Conservation (phyloP, 2,113 vertebrate species). For the Caloenas nicobarica region DNA sequence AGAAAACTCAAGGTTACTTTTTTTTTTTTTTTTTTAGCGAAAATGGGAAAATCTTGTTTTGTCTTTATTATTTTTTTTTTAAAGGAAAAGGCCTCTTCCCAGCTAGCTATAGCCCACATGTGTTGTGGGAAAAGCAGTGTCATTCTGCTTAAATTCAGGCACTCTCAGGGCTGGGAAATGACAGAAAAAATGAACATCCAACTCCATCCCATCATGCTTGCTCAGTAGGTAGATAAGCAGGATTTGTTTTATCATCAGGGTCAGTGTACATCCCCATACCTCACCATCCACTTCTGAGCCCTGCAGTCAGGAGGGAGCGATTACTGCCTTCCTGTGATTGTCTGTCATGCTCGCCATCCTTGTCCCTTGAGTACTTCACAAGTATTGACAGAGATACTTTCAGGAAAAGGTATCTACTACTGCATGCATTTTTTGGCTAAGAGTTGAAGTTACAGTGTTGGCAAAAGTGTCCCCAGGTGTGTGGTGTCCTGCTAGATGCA, state of each 20-base stretch:
- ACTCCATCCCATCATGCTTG: background rate
- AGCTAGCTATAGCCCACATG: background rate
- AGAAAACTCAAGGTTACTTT: background rate
- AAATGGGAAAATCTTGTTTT: background rate
- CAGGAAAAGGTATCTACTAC: background rate
- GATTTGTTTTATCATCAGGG: background rate
- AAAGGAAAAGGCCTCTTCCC: background rate
- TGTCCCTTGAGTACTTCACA: background rate
- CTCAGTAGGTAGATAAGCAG: background rate
- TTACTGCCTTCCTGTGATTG: background rate
- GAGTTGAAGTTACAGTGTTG: background rate
- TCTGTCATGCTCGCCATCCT: background rate
- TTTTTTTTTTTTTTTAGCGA: too few relatives aligned
- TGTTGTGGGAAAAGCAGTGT: background rate
- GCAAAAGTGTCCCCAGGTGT: background rate
- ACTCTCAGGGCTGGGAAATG: background rate
- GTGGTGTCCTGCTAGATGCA: background rate
- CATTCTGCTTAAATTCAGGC: background rate
- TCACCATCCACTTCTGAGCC: background rate
- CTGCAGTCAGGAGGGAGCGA: background rate
- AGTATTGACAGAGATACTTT: background rate
- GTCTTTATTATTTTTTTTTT: background rate
- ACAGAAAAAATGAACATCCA: background rate
- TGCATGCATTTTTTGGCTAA: background rate
- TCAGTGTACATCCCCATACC: background rate